phyloP scores from a whole-genome alignment of 2,888 invertebrate species.

The Margaritifera margaritifera region DNA sequence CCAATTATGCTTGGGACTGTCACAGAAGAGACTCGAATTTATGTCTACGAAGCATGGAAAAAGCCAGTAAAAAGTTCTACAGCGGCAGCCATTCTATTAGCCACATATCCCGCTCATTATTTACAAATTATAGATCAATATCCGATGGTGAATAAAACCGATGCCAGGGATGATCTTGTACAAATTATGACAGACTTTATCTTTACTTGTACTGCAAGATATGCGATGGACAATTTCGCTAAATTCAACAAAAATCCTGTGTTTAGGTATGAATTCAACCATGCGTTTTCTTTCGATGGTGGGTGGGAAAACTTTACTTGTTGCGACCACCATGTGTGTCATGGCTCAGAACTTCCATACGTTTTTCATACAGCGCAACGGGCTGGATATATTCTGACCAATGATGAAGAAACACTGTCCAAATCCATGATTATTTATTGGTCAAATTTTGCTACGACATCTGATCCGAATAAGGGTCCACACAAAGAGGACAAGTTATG shows the following conservation, averaged over 20 bases:
- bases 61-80: slow-evolving; percentile 20
- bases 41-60: slow-evolving; percentile 42
- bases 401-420: slow-evolving; percentile 47
- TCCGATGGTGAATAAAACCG: slow-evolving; percentile 3
- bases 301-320: slow-evolving; percentile 56
- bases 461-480: slow-evolving; percentile 50
- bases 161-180: slow-evolving; percentile 28
- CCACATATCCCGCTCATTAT: slow-evolving; percentile 37
- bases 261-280: slow-evolving; percentile 50
- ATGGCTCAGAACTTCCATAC: slow-evolving; percentile 60
- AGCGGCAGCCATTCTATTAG: slow-evolving; percentile 41
- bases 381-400: slow-evolving; percentile 46
- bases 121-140: too few species aligned
- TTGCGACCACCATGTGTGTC: slow-evolving; percentile 61
- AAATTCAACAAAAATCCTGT: slow-evolving; percentile 3
- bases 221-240: slow-evolving; percentile 32
- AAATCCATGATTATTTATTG: slow-evolving; percentile 52
- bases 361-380: slow-evolving; percentile 49
- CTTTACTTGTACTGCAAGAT: slow-evolving; percentile 54
- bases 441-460: slow-evolving; percentile 65
- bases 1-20: slow-evolving; percentile 50
- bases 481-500: slow-evolving; percentile 26
- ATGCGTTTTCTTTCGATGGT: slow-evolving; percentile 47
- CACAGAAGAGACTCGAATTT: slow-evolving; percentile 49
- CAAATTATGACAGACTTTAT: slow-evolving; percentile 54